Base-by-base conservation (phyloP, 23 tunicate species). In the Corella eumyota region DNA sequence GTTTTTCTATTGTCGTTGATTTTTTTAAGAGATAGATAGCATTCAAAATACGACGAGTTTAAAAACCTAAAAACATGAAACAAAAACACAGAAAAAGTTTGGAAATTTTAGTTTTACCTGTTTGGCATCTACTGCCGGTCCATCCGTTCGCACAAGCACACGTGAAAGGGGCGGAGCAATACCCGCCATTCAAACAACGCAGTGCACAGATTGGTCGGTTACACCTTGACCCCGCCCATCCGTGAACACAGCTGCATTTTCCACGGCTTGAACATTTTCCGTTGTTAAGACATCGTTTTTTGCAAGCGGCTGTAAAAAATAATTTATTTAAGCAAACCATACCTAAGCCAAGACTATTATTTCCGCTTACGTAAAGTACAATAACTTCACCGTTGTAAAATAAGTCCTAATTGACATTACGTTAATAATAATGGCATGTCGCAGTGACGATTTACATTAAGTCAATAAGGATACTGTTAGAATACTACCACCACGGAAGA, bases 151-250 rank as follows among this genome's bases (percentile, higher is more conserved):
- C 15, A 45, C 96, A 88, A 6, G 77, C 45, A 64, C 96, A 88
- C 20, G 47, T 65, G 51, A 24, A 71, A 22, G 96, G 81, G 4
- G 76, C 88, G 1, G 74, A 47, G 30, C 96, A 88, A 64, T 67
- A 68, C 22, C 96, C 96, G 6, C 77, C 72, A 57, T 88, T 78
- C 47, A 88, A 34, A 46, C 96, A 88, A 20, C 81, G 88, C 28
- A 78, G 56, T 17, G 58, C 23, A 51, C 96, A 88, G 5, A 53
- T 31, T 2, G 96, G 96, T 25, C 71, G 73, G 37, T 72, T 73
- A 56, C 96, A 88, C 33, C 81, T 61, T 5, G 70, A 51, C 0
- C 96, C 96, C 21, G 80, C 29, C 96, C 96, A 88, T 1, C 96
- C 96, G 36, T 56, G 32, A 22, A 36, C 28, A 45, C 96, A 88